A percentile compares a stretch with the other conserved stretches of the same genome.
Evolutionary conservation across 2,888 invertebrate species (phyloP).

Genomic region (Agonopterix heracliana): DNA sequence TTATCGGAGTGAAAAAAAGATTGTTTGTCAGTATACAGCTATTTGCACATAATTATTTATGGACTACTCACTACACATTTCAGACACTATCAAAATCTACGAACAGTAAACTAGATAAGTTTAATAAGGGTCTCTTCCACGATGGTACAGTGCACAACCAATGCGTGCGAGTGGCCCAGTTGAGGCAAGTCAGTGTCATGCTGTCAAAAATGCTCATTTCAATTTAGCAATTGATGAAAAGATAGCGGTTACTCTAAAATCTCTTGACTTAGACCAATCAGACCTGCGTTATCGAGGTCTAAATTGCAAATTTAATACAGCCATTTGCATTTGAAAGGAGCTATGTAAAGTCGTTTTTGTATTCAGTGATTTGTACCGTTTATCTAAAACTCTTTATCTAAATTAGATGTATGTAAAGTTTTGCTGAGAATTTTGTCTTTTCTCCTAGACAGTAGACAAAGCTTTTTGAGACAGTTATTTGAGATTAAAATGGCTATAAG

Average conservation of each 20-base stretch:
- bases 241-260: background rate
- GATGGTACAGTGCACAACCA: too few relatives aligned
- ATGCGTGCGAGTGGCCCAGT: too few relatives aligned
- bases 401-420: slow-evolving; percentile 45
- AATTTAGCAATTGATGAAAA: too few relatives aligned
- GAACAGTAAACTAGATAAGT: too few relatives aligned
- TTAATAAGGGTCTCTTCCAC: too few relatives aligned
- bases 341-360: slow-evolving; percentile 58
- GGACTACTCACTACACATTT: too few relatives aligned
- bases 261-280: slow-evolving; percentile 26
- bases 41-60: too few relatives aligned
- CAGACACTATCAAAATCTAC: too few relatives aligned
- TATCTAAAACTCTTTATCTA: slow-evolving; percentile 66
- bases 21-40: too few relatives aligned
- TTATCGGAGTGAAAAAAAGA: too few relatives aligned
- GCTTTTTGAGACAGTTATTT: background rate
- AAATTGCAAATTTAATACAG: slow-evolving; percentile 74
- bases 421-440: slow-evolving; percentile 6
- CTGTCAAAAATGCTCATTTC: too few relatives aligned
- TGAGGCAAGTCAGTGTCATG: too few relatives aligned
- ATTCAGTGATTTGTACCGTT: slow-evolving; percentile 65
- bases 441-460: background rate
- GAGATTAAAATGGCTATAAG: slow-evolving; percentile 1
- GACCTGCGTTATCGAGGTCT: slow-evolving; percentile 53
- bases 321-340: slow-evolving; percentile 72